Base-by-base conservation (phyloP, 2,888 invertebrate genomes). In the Dasypogon diadema region DNA sequence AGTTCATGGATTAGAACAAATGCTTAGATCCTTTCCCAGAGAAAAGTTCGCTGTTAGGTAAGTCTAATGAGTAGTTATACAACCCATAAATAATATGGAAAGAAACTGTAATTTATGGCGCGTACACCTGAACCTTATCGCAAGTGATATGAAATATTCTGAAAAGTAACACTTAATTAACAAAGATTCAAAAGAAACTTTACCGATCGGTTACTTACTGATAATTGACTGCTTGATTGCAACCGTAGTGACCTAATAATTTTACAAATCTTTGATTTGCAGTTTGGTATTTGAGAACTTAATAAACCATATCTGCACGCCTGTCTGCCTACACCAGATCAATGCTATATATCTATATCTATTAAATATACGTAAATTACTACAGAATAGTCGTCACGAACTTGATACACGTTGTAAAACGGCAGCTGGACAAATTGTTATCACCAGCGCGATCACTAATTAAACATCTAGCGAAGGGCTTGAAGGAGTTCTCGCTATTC, bases 391-490 rank as follows among this genome's bases (percentile, higher is more conserved):
- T 60, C n/a, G n/a, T n/a, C 74, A 60, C 54, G 51, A 54, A 48
- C 2, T 74, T 42, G 16, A 21, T 58, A 63, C 63, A 74, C 26
- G 63, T 18, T 74, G 60, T 60, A 60, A 74, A 74, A 18, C 58
- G 56, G 51, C 48, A 58, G 34, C 46, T 51, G 65, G 55, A 75
- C 58, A 75, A 68, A 68, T 68, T 68, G 56, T 75, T 75, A 75
- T 68, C 68, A 26, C 14, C 30, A 48, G 48, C 14, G 30, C 70
- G 37, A 55, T 75, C 65, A 26, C 65, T 70, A 58, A 58, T 42
- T 72, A 42, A 30, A 54, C 74, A 74, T 26, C 37, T 74, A 51
- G 34, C 16, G 48, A 26, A 48, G 22, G 34, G 48, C 14, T 48
- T 48, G 55, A 24, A 30, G 21, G 22, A 54, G 2, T 54, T 22